Evolutionary conservation across 2,113 vertebrate genomes (phyloP).

Genomic region (Gymnobelideus leadbeateri): DNA sequence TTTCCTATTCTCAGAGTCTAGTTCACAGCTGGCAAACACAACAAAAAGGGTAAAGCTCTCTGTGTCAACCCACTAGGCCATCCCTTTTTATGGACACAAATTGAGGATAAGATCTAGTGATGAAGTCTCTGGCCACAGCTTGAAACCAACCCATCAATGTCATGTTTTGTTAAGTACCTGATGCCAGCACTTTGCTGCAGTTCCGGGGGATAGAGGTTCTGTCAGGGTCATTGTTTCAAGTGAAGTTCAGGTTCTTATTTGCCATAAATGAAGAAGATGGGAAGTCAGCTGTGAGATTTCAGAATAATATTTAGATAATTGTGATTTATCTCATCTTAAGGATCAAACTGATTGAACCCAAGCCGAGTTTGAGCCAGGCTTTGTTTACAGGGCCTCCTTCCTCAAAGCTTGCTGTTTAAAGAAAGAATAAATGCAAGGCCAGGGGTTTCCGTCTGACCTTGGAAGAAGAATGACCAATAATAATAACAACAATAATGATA

Average conservation of each 20-base stretch:
- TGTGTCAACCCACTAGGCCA: constrained; percentile 57
- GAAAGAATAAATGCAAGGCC: constrained; percentile 64
- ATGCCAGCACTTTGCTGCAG: constrained; percentile 73
- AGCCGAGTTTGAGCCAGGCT: constrained; percentile 77
- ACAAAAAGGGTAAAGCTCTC: constrained; percentile 61
- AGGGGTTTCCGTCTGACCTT: constrained; percentile 82
- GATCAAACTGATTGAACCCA: constrained; percentile 83
- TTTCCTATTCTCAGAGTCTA: constrained; percentile 35
- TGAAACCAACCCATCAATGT: constrained; percentile 79
- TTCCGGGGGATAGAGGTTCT: constrained; percentile 77
- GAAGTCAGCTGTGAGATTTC: constrained; percentile 84
- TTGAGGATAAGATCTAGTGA: constrained; percentile 79
- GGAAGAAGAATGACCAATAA: constrained; percentile 79
- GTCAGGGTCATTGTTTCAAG: constrained; percentile 78
- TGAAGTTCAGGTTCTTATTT: constrained; percentile 81
- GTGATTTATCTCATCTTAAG: constrained; percentile 84
- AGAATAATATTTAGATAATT: constrained; percentile 88
- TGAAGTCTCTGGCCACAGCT: constrained; percentile 75
- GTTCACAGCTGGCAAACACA: constrained; percentile 73
- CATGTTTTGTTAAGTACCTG: constrained; percentile 81
- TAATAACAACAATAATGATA: constrained; percentile 70
- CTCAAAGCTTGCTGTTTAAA: constrained; percentile 72
- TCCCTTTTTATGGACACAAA: constrained; percentile 64
- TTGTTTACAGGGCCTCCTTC: constrained; percentile 82
- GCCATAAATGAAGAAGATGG: constrained; percentile 82